Conservation (phyloP, 2,113 vertebrate species). For the Sprattus sprattus region DNA sequence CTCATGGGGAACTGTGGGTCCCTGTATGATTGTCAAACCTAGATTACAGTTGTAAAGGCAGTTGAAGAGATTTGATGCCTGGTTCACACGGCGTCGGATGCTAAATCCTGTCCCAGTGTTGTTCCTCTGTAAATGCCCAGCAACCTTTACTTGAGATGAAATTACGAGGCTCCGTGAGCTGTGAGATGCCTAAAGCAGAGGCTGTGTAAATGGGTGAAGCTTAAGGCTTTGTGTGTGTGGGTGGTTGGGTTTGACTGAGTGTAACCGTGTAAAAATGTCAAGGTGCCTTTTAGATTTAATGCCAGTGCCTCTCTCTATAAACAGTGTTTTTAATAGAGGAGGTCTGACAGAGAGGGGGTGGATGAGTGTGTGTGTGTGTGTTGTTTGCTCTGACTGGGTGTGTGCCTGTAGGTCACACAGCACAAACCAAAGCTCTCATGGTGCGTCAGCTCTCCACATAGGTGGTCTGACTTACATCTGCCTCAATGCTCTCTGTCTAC, state of each 20-base stretch:
- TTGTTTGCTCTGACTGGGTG: neutral
- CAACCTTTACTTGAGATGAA: neutral
- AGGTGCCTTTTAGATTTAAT: neutral
- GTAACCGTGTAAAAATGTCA: neutral
- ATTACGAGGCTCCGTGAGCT: neutral
- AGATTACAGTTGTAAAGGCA: conserved; percentile 13
- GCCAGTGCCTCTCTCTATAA: neutral
- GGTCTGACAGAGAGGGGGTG: conserved; percentile 20
- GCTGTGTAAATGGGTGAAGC: neutral
- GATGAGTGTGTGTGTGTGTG: neutral
- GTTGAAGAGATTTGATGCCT: neutral
- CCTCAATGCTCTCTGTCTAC: neutral
- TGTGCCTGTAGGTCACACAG: neutral
- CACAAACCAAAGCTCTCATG: neutral
- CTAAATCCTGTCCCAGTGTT: neutral
- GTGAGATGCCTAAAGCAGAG: neutral
- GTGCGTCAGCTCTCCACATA: neutral
- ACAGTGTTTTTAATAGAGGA: neutral
- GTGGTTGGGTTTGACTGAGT: neutral
- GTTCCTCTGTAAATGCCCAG: neutral
- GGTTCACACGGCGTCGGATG: neutral
- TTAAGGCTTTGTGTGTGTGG: neutral
- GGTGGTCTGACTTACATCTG: neutral
- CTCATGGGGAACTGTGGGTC: neutral
- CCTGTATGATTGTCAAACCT: neutral